phyloP scores from a whole-genome alignment of 2,113 vertebrate species.

The Sakesphorus luctuosus region DNA sequence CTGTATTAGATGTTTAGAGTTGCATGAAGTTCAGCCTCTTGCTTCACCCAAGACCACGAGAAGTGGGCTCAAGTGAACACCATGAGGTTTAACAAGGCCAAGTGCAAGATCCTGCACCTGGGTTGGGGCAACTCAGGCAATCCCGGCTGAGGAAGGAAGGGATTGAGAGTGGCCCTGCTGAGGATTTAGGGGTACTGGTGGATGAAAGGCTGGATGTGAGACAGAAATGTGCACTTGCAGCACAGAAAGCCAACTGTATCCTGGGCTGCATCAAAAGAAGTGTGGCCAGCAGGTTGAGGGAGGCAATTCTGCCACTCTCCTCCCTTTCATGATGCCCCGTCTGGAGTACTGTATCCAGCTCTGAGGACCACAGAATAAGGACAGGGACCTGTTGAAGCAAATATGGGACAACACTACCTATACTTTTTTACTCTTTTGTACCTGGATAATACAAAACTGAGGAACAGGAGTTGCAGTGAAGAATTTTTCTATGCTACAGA shows the following conservation, averaged over 20 bases:
- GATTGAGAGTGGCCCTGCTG: accelerated
- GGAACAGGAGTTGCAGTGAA: neutral
- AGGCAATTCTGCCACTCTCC: neutral
- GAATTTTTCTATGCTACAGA: neutral
- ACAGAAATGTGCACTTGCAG: accelerated
- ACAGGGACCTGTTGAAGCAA: neutral
- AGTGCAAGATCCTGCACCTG: neutral
- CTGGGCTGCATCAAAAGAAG: neutral
- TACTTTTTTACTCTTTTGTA: neutral
- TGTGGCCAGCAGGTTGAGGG: neutral
- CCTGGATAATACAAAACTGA: neutral
- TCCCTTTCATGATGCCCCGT: accelerated
- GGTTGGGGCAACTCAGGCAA: accelerated
- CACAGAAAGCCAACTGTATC: neutral
- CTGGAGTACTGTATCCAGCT: neutral
- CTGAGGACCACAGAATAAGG: neutral
- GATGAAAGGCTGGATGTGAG: neutral
- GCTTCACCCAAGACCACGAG: neutral
- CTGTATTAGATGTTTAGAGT: neutral
- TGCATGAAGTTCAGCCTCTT: neutral
- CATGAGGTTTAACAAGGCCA: neutral
- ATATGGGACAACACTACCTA: neutral
- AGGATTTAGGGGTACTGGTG: neutral
- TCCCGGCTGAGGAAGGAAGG: neutral
- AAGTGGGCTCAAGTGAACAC: neutral